A percentile compares a stretch with the other conserved stretches of the same genome.
phyloP scores from a whole-genome alignment of 2,888 invertebrate species.

The Melanargia galathea region DNA sequence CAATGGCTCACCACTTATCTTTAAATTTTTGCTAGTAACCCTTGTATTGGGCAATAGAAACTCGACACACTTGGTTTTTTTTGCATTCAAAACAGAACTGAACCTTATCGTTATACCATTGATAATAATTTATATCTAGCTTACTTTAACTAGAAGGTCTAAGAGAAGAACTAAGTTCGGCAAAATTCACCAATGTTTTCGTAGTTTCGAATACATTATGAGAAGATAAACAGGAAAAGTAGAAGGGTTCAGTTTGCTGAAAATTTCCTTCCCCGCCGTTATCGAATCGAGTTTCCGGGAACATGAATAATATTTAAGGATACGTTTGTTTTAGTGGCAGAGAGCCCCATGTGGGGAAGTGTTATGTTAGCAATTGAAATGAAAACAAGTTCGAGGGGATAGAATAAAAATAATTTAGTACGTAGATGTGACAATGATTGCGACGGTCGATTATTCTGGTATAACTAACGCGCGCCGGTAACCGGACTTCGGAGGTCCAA shows the following conservation, averaged over 20 bases:
- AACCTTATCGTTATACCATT: too few relatives aligned
- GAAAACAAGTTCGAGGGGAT: slow-evolving; percentile 3
- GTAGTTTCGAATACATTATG: neutral
- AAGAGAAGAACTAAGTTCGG: too few relatives aligned
- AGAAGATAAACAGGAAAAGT: neutral
- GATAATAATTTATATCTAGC: too few relatives aligned
- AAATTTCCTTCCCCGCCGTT: neutral
- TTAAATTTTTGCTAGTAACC: too few relatives aligned
- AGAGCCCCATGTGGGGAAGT: neutral
- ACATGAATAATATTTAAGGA: neutral
- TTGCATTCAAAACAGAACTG: too few relatives aligned
- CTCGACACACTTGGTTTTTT: too few relatives aligned
- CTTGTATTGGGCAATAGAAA: too few relatives aligned
- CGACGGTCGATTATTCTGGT: neutral
- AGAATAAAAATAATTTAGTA: neutral
- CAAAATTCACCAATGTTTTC: too few relatives aligned
- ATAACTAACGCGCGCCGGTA: too few relatives aligned
- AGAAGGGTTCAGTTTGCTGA: neutral
- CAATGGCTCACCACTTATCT: too few relatives aligned
- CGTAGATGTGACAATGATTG: neutral
- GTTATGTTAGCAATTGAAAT: neutral
- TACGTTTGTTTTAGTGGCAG: neutral
- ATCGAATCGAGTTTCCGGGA: neutral
- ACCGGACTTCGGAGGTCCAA: too few relatives aligned
- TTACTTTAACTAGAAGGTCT: too few relatives aligned